Evolutionary conservation across 2,797 vertebrate genomes (phyloP), one percentile per base, ranked within the genome.

Genomic region (Bovichtus variegatus): DNA sequence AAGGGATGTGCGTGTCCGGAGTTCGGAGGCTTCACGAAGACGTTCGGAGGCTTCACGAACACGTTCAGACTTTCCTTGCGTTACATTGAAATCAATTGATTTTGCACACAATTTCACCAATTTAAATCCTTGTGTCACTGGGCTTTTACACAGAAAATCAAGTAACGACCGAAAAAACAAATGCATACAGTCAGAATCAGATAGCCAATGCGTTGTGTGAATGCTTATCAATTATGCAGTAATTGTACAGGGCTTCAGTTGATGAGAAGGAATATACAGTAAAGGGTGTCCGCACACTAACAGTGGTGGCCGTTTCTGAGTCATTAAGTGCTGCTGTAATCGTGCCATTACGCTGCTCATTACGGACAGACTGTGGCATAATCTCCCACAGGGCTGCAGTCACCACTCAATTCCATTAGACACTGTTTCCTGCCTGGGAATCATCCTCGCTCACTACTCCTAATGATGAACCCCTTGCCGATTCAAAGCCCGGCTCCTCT

Each of bases 261-360:
- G 90, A 91, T 84, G 84, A 87, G 78, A 54, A 49, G 74, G 79
- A 51, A 55, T 57, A 47, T 78, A 82, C 71, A 76, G 73, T 57
- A 25, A 81, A 76, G 81, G 86, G 71, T 78, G 84, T 87, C 82
- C 76, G 31, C 81, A 72, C 73, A 79, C 72, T 46, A 71, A 83
- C 86, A 79, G 89, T 53, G 90, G 89, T 80, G 86, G 90, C 84
- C 86, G 34, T 91, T 91, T 92, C 79, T 78, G 91, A 92, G 88
- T 92, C 92, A 95, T 94, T 95, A 93, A 91, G 90, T 82, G 86
- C 74, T 62, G 87, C 91, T 87, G 89, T 94, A 94, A 94, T 94
- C 88, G 75, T 84, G 76, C 91, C 88, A 95, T 95, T 95, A 95
- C 75, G 86, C 87, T 82, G 83, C 93, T 94, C 93, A 95, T 94